These are phyloP conservation scores for Drosophila seguyi DNA, from an alignment of 1,140 invertebrate species.

Conservation along the genomic window DNA sequence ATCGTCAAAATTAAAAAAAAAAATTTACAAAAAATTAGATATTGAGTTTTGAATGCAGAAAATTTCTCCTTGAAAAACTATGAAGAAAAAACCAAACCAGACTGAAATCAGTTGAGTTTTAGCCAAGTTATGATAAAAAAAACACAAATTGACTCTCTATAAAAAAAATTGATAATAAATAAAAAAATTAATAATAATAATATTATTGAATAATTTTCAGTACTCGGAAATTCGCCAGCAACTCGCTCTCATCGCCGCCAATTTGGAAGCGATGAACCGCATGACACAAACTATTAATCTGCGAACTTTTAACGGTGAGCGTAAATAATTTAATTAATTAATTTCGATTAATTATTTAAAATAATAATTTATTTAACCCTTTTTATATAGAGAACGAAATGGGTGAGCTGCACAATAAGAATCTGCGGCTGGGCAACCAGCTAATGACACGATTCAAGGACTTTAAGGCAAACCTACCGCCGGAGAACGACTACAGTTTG, in stretches of 20 bases:
- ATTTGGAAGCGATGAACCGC: constrained; percentile 79
- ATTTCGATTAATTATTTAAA: too few species aligned
- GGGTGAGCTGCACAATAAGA: constrained; percentile 76
- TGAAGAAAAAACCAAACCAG: too few species aligned
- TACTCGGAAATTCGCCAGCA: constrained; percentile 79
- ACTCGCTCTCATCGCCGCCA: constrained; percentile 68
- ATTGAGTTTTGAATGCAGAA: too few species aligned
- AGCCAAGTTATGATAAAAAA: too few species aligned
- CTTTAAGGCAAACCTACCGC: constrained; percentile 77
- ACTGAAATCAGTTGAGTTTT: too few species aligned
- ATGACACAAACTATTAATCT: constrained; percentile 79
- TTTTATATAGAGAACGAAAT: constrained; percentile 73
- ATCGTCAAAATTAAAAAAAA: too few species aligned
- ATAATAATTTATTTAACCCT: neutral
- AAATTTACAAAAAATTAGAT: too few species aligned
- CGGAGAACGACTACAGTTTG: constrained; percentile 75
- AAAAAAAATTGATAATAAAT: too few species aligned
- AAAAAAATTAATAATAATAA: too few species aligned
- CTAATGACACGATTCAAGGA: constrained; percentile 76
- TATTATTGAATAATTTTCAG: constrained; percentile 30
- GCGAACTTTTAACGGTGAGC: constrained; percentile 76
- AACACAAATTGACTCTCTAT: too few species aligned
- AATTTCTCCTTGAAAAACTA: too few species aligned
- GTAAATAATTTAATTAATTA: neutral
- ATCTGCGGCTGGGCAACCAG: constrained; percentile 72